Conservation (phyloP, 2,113 vertebrate species). For the Anoura caudifer region DNA sequence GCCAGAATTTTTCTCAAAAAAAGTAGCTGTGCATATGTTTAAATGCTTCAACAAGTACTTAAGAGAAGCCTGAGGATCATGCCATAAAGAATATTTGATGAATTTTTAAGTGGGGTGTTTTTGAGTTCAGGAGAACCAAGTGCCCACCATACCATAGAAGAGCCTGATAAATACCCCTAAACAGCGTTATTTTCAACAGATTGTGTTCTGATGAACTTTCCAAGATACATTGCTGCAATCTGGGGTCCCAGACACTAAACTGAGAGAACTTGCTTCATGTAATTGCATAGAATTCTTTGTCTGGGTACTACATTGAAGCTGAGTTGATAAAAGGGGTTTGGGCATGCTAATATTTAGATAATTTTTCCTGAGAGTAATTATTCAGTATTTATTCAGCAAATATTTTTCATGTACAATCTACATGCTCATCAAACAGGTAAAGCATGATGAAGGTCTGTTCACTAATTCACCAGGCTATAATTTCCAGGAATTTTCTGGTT, state of each 20-base stretch:
- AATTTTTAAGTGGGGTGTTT: neutral
- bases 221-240: neutral
- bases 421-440: neutral
- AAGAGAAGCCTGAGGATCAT: neutral
- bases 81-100: neutral
- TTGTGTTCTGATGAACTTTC: constrained; percentile 25
- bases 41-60: neutral
- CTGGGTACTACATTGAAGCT: neutral
- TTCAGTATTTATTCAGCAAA: neutral
- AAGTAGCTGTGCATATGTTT: neutral
- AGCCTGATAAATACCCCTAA: constrained; percentile 1
- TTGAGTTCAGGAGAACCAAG: constrained; percentile 18
- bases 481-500: neutral
- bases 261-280: neutral
- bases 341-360: neutral
- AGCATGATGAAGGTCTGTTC: neutral
- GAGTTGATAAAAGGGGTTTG: neutral
- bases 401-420: neutral
- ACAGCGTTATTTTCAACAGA: constrained; percentile 35
- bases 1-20: neutral
- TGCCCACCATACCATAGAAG: neutral
- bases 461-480: neutral
- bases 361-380: constrained; percentile 23
- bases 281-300: constrained; percentile 29
- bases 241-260: neutral